Conservation (phyloP, 2,888 invertebrate species). For the Andrena hattorfiana region DNA sequence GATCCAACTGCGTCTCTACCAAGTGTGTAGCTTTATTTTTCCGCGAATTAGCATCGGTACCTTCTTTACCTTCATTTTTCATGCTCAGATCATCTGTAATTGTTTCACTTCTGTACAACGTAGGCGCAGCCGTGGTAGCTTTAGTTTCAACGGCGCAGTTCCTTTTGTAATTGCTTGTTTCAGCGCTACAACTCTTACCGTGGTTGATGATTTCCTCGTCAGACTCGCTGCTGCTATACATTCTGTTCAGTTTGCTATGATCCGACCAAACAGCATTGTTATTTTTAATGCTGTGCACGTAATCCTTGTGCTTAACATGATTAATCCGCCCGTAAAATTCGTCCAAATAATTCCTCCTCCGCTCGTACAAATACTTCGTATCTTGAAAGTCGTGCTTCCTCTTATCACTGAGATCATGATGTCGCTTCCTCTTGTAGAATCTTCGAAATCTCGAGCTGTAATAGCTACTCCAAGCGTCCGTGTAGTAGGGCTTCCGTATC, state of each 20-base stretch:
- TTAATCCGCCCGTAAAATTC: slow-evolving; percentile 31
- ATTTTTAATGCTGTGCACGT: slow-evolving; percentile 37
- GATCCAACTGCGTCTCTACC: neutral
- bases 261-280: slow-evolving; percentile 37
- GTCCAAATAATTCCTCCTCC: slow-evolving; percentile 24
- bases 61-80: neutral
- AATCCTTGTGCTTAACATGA: slow-evolving; percentile 36
- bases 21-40: neutral
- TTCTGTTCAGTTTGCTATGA: slow-evolving; percentile 18
- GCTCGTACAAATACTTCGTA: slow-evolving; percentile 42
- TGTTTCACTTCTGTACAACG: slow-evolving; percentile 2
- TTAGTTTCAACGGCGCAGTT: neutral
- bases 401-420: slow-evolving; percentile 17
- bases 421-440: slow-evolving; percentile 54
- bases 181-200: neutral
- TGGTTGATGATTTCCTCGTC: slow-evolving; percentile 31
- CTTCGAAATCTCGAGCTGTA: slow-evolving; percentile 59
- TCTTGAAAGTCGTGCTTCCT: slow-evolving; percentile 45
- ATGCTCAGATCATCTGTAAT: neutral
- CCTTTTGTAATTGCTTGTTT: neutral
- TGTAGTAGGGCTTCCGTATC: slow-evolving; percentile 52
- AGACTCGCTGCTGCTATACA: slow-evolving; percentile 46
- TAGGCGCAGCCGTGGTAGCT: neutral
- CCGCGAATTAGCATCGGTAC: neutral
- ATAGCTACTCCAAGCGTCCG: slow-evolving; percentile 43